Evolutionary conservation across 1,140 invertebrate genomes (phyloP).

Genomic region (Scaptomyza graminum): DNA sequence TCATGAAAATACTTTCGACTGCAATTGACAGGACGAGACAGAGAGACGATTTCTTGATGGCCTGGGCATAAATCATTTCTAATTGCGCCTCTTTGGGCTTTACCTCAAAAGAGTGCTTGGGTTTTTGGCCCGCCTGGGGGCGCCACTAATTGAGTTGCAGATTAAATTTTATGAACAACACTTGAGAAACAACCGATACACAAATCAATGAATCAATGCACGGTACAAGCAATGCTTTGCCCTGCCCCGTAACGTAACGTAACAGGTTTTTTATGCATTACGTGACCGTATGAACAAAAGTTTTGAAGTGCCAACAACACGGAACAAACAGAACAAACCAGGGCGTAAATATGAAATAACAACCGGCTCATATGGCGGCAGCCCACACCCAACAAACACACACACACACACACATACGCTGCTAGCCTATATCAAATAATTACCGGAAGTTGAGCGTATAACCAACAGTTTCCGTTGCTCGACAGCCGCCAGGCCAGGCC

Average conservation of each 20-base stretch:
- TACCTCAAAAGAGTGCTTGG: constrained; percentile 5
- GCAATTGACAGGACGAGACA: constrained; percentile 44
- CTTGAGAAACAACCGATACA: constrained; percentile 1
- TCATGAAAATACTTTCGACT: constrained; percentile 61
- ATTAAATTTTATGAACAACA: constrained; percentile 64
- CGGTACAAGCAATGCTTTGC: constrained; percentile 29
- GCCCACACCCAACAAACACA: constrained; percentile 6
- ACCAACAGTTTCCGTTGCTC: constrained; percentile 71
- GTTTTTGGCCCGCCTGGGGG: no score
- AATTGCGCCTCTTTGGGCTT: constrained; percentile 49
- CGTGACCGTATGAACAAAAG: constrained; percentile 70
- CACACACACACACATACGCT: constrained; percentile 15
- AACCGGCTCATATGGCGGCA: constrained; percentile 15
- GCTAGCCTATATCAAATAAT: constrained; percentile 79
- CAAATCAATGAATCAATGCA: constrained; percentile 43
- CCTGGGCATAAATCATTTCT: constrained; percentile 71
- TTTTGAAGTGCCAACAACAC: constrained; percentile 1
- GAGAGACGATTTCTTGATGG: constrained; percentile 51
- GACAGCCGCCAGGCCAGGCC: background rate
- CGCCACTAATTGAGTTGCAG: constrained; percentile 59
- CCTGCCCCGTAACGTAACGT: constrained; percentile 21
- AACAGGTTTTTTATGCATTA: constrained; percentile 78
- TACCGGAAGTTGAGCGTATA: constrained; percentile 78
- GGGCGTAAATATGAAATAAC: constrained; percentile 57
- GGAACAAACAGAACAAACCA: constrained; percentile 18